These are phyloP conservation scores for Synanthedon andrenaeformis DNA, from an alignment of 2,888 invertebrate species.

Conservation along the genomic window DNA sequence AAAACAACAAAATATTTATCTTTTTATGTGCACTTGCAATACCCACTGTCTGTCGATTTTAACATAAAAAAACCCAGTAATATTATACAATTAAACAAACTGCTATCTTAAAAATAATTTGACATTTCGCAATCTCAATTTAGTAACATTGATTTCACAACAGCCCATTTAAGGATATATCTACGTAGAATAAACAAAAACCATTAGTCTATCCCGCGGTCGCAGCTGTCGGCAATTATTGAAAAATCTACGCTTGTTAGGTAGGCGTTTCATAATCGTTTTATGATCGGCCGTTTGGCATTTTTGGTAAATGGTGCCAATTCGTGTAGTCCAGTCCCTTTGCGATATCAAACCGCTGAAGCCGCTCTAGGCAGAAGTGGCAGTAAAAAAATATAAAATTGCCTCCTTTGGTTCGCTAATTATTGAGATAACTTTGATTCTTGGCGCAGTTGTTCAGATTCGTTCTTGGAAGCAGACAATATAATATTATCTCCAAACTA, in stretches of 20 bases:
- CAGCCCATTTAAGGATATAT: conserved; percentile 30
- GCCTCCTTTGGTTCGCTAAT: conserved; percentile 19
- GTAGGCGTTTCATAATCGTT: conserved; percentile 32
- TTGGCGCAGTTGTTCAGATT: conserved; percentile 4
- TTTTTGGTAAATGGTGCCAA: conserved; percentile 39
- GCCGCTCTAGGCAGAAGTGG: conserved; percentile 12
- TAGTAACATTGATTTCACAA: conserved; percentile 38
- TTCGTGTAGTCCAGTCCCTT: conserved; percentile 14
- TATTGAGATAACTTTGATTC: conserved; percentile 19
- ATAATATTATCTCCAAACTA: no score
- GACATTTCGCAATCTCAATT: conserved; percentile 23
- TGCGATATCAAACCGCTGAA: conserved; percentile 10
- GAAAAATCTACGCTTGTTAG: conserved; percentile 35
- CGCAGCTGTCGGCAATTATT: conserved; percentile 40
- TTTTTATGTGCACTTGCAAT: no score
- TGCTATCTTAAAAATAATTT: neutral
- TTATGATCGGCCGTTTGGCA: conserved; percentile 23
- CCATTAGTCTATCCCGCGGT: conserved; percentile 25
- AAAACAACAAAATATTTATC: no score
- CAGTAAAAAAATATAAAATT: conserved; percentile 10
- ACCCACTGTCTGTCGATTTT: no score
- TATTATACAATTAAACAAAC: no score
- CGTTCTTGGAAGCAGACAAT: conserved; percentile 12
- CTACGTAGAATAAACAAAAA: conserved; percentile 29
- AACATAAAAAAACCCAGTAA: no score